Evolutionary conservation across 2,113 vertebrate species (phyloP).

Genomic region (Eublepharis macularius): DNA sequence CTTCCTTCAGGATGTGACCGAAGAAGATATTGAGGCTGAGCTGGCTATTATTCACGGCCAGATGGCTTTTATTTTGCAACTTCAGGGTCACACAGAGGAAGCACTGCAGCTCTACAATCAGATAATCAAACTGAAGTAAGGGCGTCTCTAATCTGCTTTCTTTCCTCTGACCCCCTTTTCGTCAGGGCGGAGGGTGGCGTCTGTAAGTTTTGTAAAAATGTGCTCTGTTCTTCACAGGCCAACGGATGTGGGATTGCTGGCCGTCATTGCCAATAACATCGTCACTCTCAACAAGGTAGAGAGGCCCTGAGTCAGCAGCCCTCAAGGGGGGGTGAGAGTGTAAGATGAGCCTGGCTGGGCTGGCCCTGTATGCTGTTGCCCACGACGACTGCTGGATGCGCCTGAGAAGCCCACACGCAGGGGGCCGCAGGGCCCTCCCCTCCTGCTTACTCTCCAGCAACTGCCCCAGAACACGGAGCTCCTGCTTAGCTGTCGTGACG

Average conservation of each 20-base stretch:
- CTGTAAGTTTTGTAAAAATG: conserved; percentile 8
- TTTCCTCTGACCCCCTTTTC: no score
- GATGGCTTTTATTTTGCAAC: conserved; percentile 95
- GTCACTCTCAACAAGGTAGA: conserved; percentile 98
- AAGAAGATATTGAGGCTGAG: conserved; percentile 93
- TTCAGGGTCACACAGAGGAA: conserved; percentile 90
- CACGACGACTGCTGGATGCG: no score
- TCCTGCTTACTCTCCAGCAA: no score
- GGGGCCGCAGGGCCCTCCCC: no score
- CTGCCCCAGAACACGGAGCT: no score
- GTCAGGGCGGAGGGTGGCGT: no score
- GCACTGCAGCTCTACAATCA: conserved; percentile 98
- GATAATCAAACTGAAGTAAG: conserved; percentile 97
- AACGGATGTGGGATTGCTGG: conserved; percentile 93
- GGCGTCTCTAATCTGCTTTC: conserved; percentile 11
- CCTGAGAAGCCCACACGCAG: no score
- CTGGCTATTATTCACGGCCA: conserved; percentile 97
- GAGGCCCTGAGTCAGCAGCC: neutral
- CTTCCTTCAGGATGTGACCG: conserved; percentile 87
- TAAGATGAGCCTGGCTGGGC: no score
- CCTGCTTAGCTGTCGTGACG: no score
- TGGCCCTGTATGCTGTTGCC: no score
- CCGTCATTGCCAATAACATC: conserved; percentile 99
- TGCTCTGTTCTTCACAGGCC: conserved; percentile 80
- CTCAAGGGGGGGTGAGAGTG: neutral